phyloP scores from a whole-genome alignment of 2,888 invertebrate genomes.

The Trileptium ribeirensis region DNA sequence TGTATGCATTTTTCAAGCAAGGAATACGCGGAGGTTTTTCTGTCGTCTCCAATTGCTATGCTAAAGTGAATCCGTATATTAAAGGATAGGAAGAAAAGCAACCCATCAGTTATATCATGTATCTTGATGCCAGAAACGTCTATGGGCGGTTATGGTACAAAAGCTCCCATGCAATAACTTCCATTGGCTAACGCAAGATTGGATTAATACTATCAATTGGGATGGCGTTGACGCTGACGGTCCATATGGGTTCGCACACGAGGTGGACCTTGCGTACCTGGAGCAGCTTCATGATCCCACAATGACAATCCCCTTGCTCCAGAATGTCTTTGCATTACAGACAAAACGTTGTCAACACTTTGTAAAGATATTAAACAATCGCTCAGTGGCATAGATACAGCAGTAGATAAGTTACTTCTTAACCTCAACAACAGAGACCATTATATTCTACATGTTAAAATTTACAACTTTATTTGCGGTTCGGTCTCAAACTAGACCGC shows the following conservation, averaged over 20 bases:
- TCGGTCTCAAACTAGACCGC: neutral
- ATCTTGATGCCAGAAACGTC: neutral
- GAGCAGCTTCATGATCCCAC: no score
- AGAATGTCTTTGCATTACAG: neutral
- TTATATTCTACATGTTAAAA: neutral
- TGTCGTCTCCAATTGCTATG: no score
- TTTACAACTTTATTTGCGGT: neutral
- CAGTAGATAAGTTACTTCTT: neutral
- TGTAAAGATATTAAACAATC: no score
- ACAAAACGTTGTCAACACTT: no score
- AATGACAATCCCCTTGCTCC: neutral
- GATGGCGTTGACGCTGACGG: no score
- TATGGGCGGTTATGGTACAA: neutral
- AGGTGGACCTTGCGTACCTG: no score
- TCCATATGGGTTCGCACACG: no score
- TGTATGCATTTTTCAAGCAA: neutral
- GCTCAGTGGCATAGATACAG: no score
- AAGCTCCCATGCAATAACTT: neutral
- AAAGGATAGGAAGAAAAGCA: no score
- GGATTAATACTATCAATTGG: no score
- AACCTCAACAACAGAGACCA: neutral
- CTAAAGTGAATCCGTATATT: no score
- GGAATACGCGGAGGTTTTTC: neutral
- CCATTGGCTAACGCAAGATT: neutral
- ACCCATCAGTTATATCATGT: no score